Evolutionary conservation across 2,113 vertebrate species (phyloP).

Genomic region (Paramisgurnus dabryanus): DNA sequence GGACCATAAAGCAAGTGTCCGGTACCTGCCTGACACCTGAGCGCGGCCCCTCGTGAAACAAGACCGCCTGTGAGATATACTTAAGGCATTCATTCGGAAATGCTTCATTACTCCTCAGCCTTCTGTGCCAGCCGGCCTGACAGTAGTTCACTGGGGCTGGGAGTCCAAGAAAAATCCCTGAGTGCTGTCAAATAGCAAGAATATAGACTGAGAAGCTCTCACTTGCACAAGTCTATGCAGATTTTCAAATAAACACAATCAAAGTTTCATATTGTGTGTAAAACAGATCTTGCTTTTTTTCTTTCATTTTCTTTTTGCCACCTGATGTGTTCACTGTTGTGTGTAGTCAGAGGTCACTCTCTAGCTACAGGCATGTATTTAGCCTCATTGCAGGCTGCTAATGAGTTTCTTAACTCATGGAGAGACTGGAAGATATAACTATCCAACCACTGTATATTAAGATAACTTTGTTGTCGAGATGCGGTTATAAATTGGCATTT

Average conservation of each 20-base stretch:
- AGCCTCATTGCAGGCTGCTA: constrained; percentile 37
- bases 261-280: background rate
- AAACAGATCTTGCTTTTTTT: background rate
- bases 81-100: constrained; percentile 53
- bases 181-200: background rate
- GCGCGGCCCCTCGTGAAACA: constrained; percentile 4
- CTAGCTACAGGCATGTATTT: constrained; percentile 42
- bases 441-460: constrained; percentile 1
- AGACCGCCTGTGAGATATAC: constrained; percentile 44
- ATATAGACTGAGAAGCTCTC: background rate
- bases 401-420: constrained; percentile 27
- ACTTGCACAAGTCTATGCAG: background rate
- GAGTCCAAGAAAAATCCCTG: constrained; percentile 41
- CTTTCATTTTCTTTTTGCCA: background rate
- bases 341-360: constrained; percentile 42
- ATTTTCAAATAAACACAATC: background rate
- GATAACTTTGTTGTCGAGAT: background rate
- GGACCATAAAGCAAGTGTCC: constrained; percentile 47
- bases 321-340: constrained; percentile 17
- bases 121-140: constrained; percentile 47
- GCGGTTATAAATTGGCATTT: too few species aligned
- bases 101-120: constrained; percentile 57
- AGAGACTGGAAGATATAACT: constrained; percentile 9
- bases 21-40: constrained; percentile 41
- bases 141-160: constrained; percentile 40